A percentile compares a stretch with the other conserved stretches of the same genome.
Evolutionary conservation across 2,797 vertebrate species (phyloP).

Genomic region (Eulemur mongoz): DNA sequence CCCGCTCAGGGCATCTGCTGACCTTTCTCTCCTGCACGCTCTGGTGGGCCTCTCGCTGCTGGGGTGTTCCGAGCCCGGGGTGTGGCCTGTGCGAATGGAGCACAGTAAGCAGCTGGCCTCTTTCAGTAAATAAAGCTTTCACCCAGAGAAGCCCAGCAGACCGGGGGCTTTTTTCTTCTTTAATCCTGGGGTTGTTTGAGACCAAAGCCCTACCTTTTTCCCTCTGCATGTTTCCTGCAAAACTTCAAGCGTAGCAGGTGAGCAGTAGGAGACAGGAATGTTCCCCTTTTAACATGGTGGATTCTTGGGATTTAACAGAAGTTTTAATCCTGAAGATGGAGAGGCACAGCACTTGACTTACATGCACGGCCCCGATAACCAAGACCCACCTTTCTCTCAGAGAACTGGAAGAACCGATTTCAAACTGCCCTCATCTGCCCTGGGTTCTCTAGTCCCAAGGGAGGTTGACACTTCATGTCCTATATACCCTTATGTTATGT

Average conservation of each 20-base stretch:
- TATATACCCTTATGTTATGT: too few relatives aligned
- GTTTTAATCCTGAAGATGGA: background rate
- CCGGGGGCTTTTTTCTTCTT: background rate
- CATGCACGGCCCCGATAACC: background rate
- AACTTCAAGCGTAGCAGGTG: background rate
- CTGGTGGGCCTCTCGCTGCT: background rate
- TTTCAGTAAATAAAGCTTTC: background rate
- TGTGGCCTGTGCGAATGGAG: background rate
- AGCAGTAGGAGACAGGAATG: background rate
- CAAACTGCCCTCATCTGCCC: background rate
- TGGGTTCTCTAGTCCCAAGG: background rate
- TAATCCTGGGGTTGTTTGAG: background rate
- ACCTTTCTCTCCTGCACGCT: background rate
- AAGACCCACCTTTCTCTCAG: background rate
- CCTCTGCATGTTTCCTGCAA: slow-evolving; percentile 1
- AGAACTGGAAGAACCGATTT: background rate
- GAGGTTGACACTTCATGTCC: background rate
- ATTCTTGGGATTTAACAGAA: background rate
- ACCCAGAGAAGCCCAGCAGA: background rate
- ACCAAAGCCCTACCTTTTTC: background rate
- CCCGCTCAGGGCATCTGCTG: background rate
- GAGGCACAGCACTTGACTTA: background rate
- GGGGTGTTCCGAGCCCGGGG: background rate
- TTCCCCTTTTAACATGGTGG: background rate
- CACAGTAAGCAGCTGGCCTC: background rate